Evolutionary conservation across 1,140 invertebrate species (phyloP).

Genomic region (Brevipalpus yothersi): DNA sequence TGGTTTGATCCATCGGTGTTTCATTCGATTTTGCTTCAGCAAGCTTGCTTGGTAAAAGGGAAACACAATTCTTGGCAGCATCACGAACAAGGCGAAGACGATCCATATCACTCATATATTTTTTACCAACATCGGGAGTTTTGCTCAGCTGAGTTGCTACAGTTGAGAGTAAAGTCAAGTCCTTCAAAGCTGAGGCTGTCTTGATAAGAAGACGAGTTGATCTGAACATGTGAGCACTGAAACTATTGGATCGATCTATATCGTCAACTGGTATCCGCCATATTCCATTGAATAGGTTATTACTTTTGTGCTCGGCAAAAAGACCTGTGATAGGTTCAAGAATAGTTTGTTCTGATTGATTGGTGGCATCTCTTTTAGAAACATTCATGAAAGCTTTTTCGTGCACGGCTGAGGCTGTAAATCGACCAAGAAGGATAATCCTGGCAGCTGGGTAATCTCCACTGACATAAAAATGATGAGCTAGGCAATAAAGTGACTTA

Average conservation of each 20-base stretch:
- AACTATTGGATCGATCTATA: slow-evolving; percentile 69
- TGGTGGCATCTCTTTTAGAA: neutral
- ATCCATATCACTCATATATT: slow-evolving; percentile 14
- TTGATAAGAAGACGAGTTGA: slow-evolving; percentile 53
- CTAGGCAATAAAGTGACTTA: slow-evolving; percentile 65
- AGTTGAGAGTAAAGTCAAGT: slow-evolving; percentile 44
- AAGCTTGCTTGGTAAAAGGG: neutral
- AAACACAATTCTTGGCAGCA: neutral
- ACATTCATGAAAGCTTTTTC: neutral
- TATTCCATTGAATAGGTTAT: slow-evolving; percentile 75
- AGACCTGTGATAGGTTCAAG: slow-evolving; percentile 31
- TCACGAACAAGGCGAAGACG: slow-evolving; percentile 7
- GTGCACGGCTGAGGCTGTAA: slow-evolving; percentile 29
- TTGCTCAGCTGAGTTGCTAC: slow-evolving; percentile 47
- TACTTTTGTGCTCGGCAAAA: slow-evolving; percentile 53
- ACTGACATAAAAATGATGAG: slow-evolving; percentile 54
- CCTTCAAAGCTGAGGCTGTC: slow-evolving; percentile 45
- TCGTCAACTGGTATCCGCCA: slow-evolving; percentile 73
- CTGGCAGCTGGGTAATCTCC: slow-evolving; percentile 16
- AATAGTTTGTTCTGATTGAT: slow-evolving; percentile 1
- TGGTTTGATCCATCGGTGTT: neutral
- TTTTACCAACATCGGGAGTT: slow-evolving; percentile 50
- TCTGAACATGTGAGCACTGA: slow-evolving; percentile 67
- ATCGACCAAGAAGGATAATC: slow-evolving; percentile 1
- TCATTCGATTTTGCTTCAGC: neutral